A percentile compares a stretch with the other conserved stretches of the same genome.
phyloP scores from a whole-genome alignment of 2,888 invertebrate genomes.

The Zeuzera pyrina region DNA sequence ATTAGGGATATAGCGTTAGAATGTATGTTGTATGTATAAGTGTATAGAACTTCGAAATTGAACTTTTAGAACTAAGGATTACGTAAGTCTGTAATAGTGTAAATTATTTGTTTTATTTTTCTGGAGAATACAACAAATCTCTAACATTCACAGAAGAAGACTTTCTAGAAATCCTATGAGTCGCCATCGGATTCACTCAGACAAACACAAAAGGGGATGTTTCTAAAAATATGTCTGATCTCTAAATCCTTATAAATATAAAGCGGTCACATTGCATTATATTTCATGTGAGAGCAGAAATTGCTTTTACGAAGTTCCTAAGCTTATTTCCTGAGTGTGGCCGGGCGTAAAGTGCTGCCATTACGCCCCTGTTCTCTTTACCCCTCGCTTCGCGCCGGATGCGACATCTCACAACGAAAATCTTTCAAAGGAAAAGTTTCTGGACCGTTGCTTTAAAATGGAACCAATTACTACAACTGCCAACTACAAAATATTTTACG shows the following conservation, averaged over 20 bases:
- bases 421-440: conserved; percentile 59
- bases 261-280: conserved; percentile 63
- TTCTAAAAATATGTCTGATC: conserved; percentile 44
- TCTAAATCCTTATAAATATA: conserved; percentile 67
- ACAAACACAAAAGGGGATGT: conserved; percentile 30
- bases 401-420: conserved; percentile 34
- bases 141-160: too few species aligned
- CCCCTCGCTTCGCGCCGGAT: conserved; percentile 30
- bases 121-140: too few species aligned
- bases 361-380: conserved; percentile 50
- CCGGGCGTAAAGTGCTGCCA: conserved; percentile 67
- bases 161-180: too few species aligned
- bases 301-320: conserved; percentile 71
- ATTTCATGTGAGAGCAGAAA: conserved; percentile 66
- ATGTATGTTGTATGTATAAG: too few species aligned
- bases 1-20: too few species aligned
- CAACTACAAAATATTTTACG: too few species aligned
- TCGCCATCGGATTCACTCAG: too few species aligned
- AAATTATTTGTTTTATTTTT: too few species aligned
- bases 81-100: too few species aligned
- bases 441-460: conserved; percentile 45
- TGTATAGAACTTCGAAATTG: too few species aligned
- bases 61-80: too few species aligned
- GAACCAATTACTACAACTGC: too few species aligned
- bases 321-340: conserved; percentile 70